These are phyloP conservation scores for Caenorhabditis uteleia DNA, from an alignment of 2,888 invertebrate species.

Conservation along the genomic window DNA sequence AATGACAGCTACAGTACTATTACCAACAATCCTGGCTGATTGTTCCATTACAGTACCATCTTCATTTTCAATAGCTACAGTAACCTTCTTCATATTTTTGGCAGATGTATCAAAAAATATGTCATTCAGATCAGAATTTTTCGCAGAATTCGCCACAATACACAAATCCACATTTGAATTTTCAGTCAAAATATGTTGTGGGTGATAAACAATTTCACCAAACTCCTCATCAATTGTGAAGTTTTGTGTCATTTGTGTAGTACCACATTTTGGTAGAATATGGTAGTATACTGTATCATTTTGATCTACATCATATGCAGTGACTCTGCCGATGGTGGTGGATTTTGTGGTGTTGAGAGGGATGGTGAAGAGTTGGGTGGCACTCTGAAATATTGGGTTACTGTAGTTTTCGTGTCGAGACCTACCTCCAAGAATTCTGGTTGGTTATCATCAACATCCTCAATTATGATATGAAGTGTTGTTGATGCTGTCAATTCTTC, in stretches of 20 bases:
- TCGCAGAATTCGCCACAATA: constrained; percentile 13
- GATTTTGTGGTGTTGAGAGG: constrained; percentile 9
- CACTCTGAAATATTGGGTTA: constrained; percentile 6
- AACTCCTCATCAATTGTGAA: constrained; percentile 27
- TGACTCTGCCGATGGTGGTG: constrained; percentile 20
- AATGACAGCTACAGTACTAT: not conserved
- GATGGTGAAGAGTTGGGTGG: constrained; percentile 14
- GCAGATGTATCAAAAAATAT: constrained; percentile 23
- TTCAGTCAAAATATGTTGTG: not conserved
- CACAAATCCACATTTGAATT: constrained; percentile 13
- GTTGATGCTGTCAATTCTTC: constrained; percentile 11
- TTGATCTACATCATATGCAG: constrained; percentile 15
- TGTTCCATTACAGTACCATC: not conserved
- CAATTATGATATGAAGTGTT: constrained; percentile 17
- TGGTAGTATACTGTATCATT: constrained; percentile 17
- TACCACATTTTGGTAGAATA: constrained; percentile 25
- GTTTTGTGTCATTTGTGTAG: constrained; percentile 9
- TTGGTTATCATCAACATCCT: constrained; percentile 29
- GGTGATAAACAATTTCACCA: constrained; percentile 28
- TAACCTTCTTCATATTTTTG: constrained; percentile 19
- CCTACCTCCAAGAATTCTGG: constrained; percentile 17
- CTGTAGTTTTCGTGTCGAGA: not conserved
- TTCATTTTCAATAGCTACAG: constrained; percentile 9
- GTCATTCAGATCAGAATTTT: constrained; percentile 10
- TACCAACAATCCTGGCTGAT: not conserved